Evolutionary conservation across 2,888 invertebrate species (phyloP).

Genomic region (Helobdella robusta): DNA sequence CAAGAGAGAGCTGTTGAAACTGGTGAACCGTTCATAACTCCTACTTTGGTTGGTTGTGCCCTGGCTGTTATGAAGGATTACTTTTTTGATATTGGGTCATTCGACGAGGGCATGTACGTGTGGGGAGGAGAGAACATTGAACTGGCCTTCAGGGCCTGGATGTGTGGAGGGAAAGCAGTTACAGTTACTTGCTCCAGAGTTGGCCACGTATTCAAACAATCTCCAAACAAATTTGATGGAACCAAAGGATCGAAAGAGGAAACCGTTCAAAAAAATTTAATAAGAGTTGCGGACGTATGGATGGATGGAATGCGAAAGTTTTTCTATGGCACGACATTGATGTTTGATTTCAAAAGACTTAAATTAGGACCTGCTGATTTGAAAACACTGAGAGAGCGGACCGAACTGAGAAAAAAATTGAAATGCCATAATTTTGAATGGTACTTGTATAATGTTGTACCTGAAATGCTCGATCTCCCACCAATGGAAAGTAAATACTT

Average conservation of each 20-base stretch:
- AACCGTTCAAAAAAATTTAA: slow-evolving; percentile 36
- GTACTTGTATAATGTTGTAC: slow-evolving; percentile 47
- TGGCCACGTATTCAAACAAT: slow-evolving; percentile 37
- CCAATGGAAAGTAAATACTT: slow-evolving; percentile 31
- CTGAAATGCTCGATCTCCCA: slow-evolving; percentile 53
- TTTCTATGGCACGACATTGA: slow-evolving; percentile 35
- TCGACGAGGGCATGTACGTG: slow-evolving; percentile 34
- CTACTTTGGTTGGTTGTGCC: slow-evolving; percentile 37
- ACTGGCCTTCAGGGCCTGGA: slow-evolving; percentile 37
- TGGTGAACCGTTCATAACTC: slow-evolving; percentile 34
- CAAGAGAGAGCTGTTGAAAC: slow-evolving; percentile 27
- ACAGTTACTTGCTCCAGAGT: slow-evolving; percentile 38
- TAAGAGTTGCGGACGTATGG: slow-evolving; percentile 37
- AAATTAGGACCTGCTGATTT: slow-evolving; percentile 30
- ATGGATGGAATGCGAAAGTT: slow-evolving; percentile 36
- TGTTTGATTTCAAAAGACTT: slow-evolving; percentile 33
- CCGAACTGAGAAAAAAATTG: slow-evolving; percentile 65
- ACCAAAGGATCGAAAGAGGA: slow-evolving; percentile 27
- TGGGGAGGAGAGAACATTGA: slow-evolving; percentile 41
- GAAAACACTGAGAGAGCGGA: slow-evolving; percentile 50
- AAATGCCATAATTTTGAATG: slow-evolving; percentile 58
- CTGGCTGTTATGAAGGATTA: slow-evolving; percentile 35
- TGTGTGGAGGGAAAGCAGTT: slow-evolving; percentile 37
- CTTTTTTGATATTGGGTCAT: slow-evolving; percentile 35
- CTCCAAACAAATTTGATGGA: slow-evolving; percentile 36